Conservation (phyloP, 2,888 invertebrate genomes). For the Plebejus melissa region DNA sequence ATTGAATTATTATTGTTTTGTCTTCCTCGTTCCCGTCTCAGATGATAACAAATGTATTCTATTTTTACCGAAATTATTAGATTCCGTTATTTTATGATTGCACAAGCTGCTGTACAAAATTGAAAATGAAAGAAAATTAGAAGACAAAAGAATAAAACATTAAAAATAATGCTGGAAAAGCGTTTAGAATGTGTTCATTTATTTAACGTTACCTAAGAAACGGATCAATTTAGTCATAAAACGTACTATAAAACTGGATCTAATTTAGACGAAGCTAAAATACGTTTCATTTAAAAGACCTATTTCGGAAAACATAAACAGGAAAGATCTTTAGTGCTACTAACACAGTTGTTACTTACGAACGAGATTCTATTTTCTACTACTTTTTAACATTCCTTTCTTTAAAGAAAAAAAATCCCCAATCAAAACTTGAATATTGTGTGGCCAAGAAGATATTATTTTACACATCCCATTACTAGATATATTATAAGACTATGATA, state of each 20-base stretch:
- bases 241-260: constrained; percentile 18
- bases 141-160: not conserved
- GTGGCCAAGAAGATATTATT: not conserved
- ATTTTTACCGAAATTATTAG: not conserved
- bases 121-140: not conserved
- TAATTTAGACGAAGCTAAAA: constrained; percentile 23
- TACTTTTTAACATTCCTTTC: not conserved
- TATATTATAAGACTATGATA: too few species aligned
- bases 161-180: not conserved
- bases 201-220: constrained; percentile 7
- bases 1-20: constrained; percentile 18
- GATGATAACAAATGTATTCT: constrained; percentile 5
- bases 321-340: constrained; percentile 16
- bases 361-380: not conserved
- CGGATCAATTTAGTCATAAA: constrained; percentile 23
- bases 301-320: constrained; percentile 25
- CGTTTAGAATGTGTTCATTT: not conserved
- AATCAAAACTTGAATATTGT: not conserved
- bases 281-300: constrained; percentile 18
- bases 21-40: not conserved
- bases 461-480: too few species aligned
- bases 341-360: not conserved
- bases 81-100: not conserved
- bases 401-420: not conserved
- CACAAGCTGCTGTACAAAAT: not conserved